These are phyloP conservation scores for Microcebus murinus DNA, from an alignment of 2,113 vertebrate genomes.

Conservation along the genomic window DNA sequence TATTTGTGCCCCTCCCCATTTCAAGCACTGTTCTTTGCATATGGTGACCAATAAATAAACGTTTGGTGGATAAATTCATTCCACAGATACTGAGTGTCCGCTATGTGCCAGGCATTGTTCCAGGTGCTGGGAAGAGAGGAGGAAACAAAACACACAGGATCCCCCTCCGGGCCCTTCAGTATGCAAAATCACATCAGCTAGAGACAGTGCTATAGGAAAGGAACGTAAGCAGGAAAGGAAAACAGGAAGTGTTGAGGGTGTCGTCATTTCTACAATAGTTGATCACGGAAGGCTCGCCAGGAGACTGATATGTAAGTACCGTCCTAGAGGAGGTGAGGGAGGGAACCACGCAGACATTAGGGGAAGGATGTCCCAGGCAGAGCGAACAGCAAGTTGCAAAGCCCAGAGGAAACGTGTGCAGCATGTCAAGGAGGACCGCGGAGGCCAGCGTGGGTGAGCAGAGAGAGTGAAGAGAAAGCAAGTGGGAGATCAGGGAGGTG, in stretches of 20 bases:
- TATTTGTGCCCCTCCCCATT: not conserved
- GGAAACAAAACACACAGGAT: not conserved
- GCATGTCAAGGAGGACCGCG: not conserved
- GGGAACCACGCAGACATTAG: not conserved
- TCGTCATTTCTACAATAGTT: not conserved
- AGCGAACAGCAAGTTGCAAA: not conserved
- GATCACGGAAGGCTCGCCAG: not conserved
- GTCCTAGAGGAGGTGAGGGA: not conserved
- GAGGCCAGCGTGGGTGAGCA: no score
- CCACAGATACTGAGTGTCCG: not conserved
- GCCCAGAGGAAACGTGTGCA: not conserved
- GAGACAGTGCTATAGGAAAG: no score
- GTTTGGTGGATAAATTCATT: not conserved
- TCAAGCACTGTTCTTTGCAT: not conserved
- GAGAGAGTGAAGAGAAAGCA: not conserved
- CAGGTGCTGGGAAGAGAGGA: not conserved
- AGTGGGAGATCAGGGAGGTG: not conserved
- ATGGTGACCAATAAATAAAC: not conserved
- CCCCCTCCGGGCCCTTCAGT: not conserved
- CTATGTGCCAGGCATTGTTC: not conserved
- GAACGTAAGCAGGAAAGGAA: not conserved
- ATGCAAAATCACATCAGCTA: not conserved
- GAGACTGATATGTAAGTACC: not conserved
- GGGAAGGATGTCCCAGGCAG: not conserved
- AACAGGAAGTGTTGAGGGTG: not conserved